Conservation (phyloP, 2,113 vertebrate genomes). For the Scopus umbretta region DNA sequence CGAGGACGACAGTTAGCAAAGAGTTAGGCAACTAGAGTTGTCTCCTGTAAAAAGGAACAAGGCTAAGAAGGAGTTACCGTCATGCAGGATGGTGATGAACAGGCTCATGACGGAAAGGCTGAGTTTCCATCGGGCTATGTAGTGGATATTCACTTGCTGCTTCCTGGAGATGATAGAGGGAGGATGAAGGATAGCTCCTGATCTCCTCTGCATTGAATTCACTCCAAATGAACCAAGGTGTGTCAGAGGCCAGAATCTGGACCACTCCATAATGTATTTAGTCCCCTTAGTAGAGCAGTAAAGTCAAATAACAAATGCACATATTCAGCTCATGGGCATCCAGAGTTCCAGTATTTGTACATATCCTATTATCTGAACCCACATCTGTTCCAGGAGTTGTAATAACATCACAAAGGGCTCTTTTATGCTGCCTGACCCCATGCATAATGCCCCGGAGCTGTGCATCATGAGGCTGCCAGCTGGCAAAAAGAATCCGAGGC, state of each 20-base stretch:
- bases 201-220: neutral
- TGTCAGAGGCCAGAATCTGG: neutral
- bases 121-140: neutral
- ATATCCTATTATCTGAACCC: neutral
- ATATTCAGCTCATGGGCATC: neutral
- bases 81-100: neutral
- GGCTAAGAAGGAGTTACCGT: neutral
- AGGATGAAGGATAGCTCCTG: neutral
- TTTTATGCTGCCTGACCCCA: slow-evolving; percentile 54
- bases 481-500: neutral
- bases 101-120: neutral
- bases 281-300: neutral
- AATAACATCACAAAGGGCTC: slow-evolving; percentile 60
- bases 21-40: neutral
- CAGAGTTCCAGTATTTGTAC: slow-evolving; percentile 10
- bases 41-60: neutral
- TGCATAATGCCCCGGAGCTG: neutral
- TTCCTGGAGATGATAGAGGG: neutral
- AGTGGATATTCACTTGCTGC: neutral
- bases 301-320: neutral
- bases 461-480: slow-evolving; percentile 41
- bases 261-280: neutral
- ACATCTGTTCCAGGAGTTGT: slow-evolving; percentile 33
- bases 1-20: neutral
- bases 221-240: neutral